A percentile compares a stretch with the other conserved stretches of the same genome.
These are phyloP conservation scores for Ptiloglossa arizonensis DNA, from an alignment of 1,140 invertebrate genomes.

Conservation along the genomic window DNA sequence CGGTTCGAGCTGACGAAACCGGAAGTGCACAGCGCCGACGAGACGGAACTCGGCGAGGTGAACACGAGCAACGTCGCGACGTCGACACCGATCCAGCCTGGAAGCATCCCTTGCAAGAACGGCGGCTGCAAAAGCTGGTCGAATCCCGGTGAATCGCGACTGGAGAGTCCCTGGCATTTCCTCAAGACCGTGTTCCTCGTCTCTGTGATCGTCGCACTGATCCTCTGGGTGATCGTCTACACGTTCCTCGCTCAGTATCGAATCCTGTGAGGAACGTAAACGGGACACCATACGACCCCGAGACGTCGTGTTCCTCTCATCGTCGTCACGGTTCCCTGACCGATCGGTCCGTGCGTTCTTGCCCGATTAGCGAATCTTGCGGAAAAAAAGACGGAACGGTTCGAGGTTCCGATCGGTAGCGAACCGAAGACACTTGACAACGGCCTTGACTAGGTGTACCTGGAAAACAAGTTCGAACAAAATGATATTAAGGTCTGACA, in stretches of 20 bases:
- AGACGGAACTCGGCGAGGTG: constrained; percentile 70
- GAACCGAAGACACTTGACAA: not conserved
- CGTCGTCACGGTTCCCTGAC: too few relatives aligned
- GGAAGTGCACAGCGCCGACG: constrained; percentile 33
- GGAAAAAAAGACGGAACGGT: too few relatives aligned
- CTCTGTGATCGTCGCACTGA: constrained; percentile 76
- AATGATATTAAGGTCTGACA: too few relatives aligned
- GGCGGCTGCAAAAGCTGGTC: constrained; percentile 57
- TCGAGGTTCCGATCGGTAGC: not conserved
- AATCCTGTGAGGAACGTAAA: constrained; percentile 58
- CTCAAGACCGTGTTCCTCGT: constrained; percentile 81
- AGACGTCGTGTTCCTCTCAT: too few relatives aligned
- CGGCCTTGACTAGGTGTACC: too few relatives aligned
- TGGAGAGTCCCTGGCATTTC: constrained; percentile 81
- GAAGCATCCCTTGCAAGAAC: constrained; percentile 57
- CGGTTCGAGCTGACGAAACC: constrained; percentile 56
- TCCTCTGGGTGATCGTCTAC: constrained; percentile 81
- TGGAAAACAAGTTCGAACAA: too few relatives aligned
- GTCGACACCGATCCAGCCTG: constrained; percentile 33
- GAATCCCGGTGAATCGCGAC: constrained; percentile 29
- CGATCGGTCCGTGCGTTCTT: too few relatives aligned
- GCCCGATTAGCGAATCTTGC: too few relatives aligned
- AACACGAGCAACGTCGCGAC: constrained; percentile 51
- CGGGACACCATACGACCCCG: too few relatives aligned
- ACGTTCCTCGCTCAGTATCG: constrained; percentile 74